Conservation (phyloP, 2,797 vertebrate genomes). For the Pseudocheirus occidentalis region DNA sequence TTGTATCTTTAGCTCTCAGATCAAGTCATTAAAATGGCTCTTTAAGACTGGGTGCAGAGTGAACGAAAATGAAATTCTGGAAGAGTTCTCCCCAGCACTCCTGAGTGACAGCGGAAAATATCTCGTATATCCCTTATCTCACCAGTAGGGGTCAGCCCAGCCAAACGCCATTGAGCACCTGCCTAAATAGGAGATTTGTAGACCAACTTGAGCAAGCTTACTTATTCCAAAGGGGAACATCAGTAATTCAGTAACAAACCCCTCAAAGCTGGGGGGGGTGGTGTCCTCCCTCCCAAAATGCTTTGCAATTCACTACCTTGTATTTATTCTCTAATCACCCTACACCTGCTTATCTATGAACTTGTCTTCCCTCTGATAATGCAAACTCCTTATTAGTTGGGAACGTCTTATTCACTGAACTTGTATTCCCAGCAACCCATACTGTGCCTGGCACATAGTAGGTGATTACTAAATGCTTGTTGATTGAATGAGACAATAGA, state of each 20-base stretch:
- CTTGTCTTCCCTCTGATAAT: neutral
- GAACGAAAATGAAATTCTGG: neutral
- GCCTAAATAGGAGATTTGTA: neutral
- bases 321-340: neutral
- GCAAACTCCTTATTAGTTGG: neutral
- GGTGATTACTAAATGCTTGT: neutral
- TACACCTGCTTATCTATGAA: neutral
- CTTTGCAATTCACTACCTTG: neutral
- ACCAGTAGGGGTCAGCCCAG: slow-evolving; percentile 70
- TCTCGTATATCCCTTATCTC: neutral
- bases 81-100: slow-evolving; percentile 14
- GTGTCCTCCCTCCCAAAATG: neutral
- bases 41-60: slow-evolving; percentile 37
- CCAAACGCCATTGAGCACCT: neutral
- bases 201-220: slow-evolving; percentile 25
- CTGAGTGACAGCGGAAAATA: neutral
- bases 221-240: slow-evolving; percentile 61
- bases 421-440: neutral
- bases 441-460: neutral
- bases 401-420: neutral
- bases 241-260: neutral
- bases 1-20: neutral
- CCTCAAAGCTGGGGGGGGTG: slow-evolving; percentile 7
- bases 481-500: slow-evolving; percentile 32
- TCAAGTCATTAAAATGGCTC: neutral